Evolutionary conservation across 1,140 invertebrate genomes (phyloP), one percentile per base, ranked within the genome.

Genomic region (Cotesia chilonis): DNA sequence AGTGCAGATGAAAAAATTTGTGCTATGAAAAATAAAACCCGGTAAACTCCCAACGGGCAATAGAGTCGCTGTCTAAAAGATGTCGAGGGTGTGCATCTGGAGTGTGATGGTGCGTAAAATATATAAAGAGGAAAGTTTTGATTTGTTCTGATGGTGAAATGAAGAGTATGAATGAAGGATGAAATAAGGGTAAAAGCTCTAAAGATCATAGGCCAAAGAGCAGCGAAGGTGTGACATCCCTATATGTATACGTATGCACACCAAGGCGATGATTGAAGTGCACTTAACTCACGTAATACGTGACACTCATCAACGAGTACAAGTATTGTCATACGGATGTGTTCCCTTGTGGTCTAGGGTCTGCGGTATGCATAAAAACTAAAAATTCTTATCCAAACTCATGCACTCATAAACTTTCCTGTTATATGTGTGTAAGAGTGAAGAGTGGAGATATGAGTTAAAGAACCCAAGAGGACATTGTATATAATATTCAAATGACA

Each of bases 231-330:
- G 80, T 77, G 81, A 83, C 72, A 60, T 35, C 3, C 73, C 73
- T 77, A 76, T 79, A 54, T 41, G 52, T 57, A 77, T 59, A 28
- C 28, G 28, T 75, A 77, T 47, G 41, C 41, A 47, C 41, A 47
- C 41, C 41, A 82, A 79, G 79, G 76, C 74, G 81, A 84, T 85
- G 84, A 85, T 85, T 85, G 81, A 85, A 86, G 83, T 84, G 83
- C 84, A 82, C 83, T 83, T 84, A 84, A 74, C 76, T 79, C 74
- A 17, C 75, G 78, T 82, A 79, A 74, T 81, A 82, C 81, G 79
- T 83, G 78, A 74, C 77, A 73, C 79, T 75, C 6, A 38, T 51
- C 65, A 36, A 67, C 20, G 20, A 17, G 12, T 14, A 37, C 35
- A n/a, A 12, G 60, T 60, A 71, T 71, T 71, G 70, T 71, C 52